These are phyloP conservation scores for Tribolium madens DNA, from an alignment of 1,140 invertebrate genomes.

Conservation along the genomic window DNA sequence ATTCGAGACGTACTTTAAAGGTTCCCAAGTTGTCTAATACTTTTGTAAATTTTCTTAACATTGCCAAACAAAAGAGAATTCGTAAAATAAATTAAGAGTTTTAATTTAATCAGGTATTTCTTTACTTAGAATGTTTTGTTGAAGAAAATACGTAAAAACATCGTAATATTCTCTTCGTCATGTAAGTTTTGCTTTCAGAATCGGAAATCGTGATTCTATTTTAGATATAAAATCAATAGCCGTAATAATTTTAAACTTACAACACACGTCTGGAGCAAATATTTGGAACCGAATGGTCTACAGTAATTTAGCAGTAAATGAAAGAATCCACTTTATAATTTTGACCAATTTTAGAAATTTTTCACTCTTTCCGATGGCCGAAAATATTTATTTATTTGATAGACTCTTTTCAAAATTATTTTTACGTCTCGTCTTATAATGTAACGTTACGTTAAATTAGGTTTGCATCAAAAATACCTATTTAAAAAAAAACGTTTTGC, in stretches of 20 bases:
- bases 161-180: not conserved
- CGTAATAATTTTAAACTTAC: not conserved
- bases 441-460: not conserved
- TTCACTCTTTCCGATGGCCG: no score
- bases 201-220: not conserved
- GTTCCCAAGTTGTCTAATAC: not conserved
- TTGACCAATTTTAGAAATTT: no score
- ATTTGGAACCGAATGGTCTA: not conserved
- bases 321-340: no score
- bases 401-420: no score
- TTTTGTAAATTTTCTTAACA: not conserved
- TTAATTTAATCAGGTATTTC: no score
- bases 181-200: not conserved
- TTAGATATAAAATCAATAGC: not conserved
- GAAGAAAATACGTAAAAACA: not conserved
- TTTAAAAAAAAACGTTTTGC: not conserved
- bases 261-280: not conserved
- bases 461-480: not conserved
- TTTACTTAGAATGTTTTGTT: no score
- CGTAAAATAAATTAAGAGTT: no score
- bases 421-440: no score
- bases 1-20: not conserved
- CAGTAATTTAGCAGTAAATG: not conserved
- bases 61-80: no score
- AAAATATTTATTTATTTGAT: no score